Evolutionary conservation across 2,888 invertebrate genomes (phyloP), one percentile per base, ranked within the genome.

Genomic region (Epiblema foenella): DNA sequence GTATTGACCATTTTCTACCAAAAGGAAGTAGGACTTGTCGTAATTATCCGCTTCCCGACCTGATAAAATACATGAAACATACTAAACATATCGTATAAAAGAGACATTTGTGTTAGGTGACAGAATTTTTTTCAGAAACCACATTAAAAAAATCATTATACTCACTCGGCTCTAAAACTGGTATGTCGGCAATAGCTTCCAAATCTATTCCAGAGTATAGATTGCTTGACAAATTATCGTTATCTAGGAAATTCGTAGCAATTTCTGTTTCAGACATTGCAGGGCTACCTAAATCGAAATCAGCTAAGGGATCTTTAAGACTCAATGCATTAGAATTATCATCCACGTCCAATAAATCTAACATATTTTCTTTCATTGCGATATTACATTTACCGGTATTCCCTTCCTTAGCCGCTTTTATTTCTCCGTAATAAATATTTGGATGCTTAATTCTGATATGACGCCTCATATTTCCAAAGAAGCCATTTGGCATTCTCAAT

Each of bases 391-490:
- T 65, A 20, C 20, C 1, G 29, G 9, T 24, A 42, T 42, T 42
- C 4, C 42, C 15, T 2, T n/a, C 15, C 17, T 29, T 42, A 11
- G n/a, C 24, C n/a, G 11, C 18, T 65, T 15, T 65, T 10, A 9
- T 42, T 33, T 65, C 64, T 42, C 20, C 20, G 7, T 56, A 7
- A 15, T 56, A 42, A 56, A 65, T 56, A 7, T 54, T 24, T 15
- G 64, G 39, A 24, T 65, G 65, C 39, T 65, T 65, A 24, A 24
- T 56, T 42, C 12, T 65, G 10, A 65, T 56, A 24, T 65, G 65
- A 11, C 65, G 65, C 12, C 65, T 65, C 65, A 65, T 65, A 29
- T 65, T 65, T 20, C 65, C 65, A 54, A 56, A 65, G 9, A 65
- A 42, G 1, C 65, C 65, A 17, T 65, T 42, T 2, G 39, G 29